Evolutionary conservation across 2,888 invertebrate species (phyloP), one percentile per base, ranked within the genome.

Genomic region (Noctua fimbriata): DNA sequence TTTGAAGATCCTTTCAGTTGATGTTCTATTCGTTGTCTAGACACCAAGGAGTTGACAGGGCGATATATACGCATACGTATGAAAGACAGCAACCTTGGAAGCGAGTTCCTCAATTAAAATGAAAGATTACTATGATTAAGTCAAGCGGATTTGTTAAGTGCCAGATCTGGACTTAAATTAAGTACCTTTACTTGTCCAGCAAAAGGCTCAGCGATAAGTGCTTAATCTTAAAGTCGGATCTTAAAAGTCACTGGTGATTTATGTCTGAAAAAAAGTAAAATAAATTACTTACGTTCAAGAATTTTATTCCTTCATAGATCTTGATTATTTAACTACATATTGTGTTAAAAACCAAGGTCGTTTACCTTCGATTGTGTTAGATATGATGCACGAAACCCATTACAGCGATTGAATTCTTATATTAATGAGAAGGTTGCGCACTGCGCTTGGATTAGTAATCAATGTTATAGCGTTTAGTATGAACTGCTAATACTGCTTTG

Each of bases 261-360:
- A 44, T 65, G 72, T 52, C 55, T 14, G 24, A 66, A 66, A 70
- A 63, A 72, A 81, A 71, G 18, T 58, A 16, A 66, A 70, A 73
- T 21, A 28, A 72, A 74, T 52, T 52, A n/a, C 16, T 44, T 58
- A 41, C 18, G 21, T 6, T 63, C 9, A 55, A 80, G 69, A 72
- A 76, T 74, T 75, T 67, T 58, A 84, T 70, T 78, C 60, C 67
- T 78, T 73, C 65, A 74, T 69, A 79, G 77, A 82, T 82, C 69
- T 77, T 77, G 78, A 79, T 86, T 77, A 81, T 89, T 88, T 71
- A 52, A 76, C 79, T 76, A 58, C 55, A 1, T 58, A 89, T 85
- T 83, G 85, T 86, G 73, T 83, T 83, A 65, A 83, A 87, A 77
- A 44, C 78, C 86, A 88, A 89, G 89, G 88, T 85, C 88, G 83